Percentiles rank a stretch among this genome's conserved stretches.
These are phyloP conservation scores for Malurus alboscapulatus DNA, from an alignment of 2,113 vertebrate genomes.

Conservation along the genomic window DNA sequence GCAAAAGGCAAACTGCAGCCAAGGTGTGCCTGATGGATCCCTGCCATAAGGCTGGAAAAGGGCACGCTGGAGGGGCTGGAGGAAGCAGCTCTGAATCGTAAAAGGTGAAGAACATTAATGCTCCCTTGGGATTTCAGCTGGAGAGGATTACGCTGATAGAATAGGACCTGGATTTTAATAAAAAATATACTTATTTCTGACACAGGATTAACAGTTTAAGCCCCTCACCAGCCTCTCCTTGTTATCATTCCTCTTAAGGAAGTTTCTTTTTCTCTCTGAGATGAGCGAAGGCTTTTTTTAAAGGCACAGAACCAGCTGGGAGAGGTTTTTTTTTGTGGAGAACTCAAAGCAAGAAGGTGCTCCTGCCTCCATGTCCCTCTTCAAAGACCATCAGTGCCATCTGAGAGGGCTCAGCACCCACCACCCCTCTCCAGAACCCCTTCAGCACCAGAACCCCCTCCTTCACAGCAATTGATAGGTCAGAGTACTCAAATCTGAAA, in stretches of 20 bases:
- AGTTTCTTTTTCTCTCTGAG: background rate
- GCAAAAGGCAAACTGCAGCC: background rate
- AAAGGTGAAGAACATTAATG: background rate
- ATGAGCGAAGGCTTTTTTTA: background rate
- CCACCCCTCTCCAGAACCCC: background rate
- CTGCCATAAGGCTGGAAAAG: background rate
- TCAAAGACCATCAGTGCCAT: background rate
- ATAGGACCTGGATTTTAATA: background rate
- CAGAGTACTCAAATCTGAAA: background rate
- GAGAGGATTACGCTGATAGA: background rate
- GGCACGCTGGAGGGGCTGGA: background rate
- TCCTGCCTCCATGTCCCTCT: background rate
- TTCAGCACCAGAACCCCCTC: background rate
- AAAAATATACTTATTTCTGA: background rate
- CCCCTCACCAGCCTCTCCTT: background rate
- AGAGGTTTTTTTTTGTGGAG: background rate
- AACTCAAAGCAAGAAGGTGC: background rate
- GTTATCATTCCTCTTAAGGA: background rate
- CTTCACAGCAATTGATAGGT: background rate
- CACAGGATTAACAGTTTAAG: background rate
- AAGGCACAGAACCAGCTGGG: background rate
- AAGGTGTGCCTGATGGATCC: background rate
- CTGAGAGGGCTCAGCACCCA: background rate
- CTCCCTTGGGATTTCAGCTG: background rate
- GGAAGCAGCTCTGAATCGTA: background rate